phyloP scores from a whole-genome alignment of 1,140 invertebrate species.

The Habropoda laboriosa region DNA sequence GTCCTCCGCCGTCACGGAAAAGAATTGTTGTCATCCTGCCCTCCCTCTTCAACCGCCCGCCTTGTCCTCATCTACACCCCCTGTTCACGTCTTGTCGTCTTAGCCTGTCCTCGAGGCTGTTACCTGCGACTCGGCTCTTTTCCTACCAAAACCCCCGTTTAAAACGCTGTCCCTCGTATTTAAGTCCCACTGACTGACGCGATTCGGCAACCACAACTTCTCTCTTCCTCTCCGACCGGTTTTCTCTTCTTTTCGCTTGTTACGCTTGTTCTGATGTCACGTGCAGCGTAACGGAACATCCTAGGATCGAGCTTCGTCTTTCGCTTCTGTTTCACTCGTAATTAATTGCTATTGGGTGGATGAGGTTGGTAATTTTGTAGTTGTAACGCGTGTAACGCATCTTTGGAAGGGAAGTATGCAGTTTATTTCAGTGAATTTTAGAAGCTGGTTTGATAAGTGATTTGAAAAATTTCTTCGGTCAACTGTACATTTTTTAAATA shows the following conservation, averaged over 20 bases:
- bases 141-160: slow-evolving; percentile 60
- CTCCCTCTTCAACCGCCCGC: slow-evolving; percentile 31
- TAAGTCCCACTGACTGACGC: slow-evolving; percentile 60
- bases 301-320: neutral
- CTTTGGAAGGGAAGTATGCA: no score
- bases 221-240: neutral
- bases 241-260: neutral
- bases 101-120: slow-evolving; percentile 56
- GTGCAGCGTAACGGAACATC: neutral
- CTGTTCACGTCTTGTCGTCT: slow-evolving; percentile 27
- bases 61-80: neutral
- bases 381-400: no score
- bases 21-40: slow-evolving; percentile 75
- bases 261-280: neutral
- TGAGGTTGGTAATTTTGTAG: no score
- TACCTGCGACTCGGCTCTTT: slow-evolving; percentile 49
- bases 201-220: slow-evolving; percentile 25
- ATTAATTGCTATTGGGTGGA: no score
- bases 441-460: no score
- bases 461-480: no score
- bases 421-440: no score
- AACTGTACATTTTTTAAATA: no score
- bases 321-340: no score
- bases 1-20: slow-evolving; percentile 71
- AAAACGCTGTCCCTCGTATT: slow-evolving; percentile 53